These are phyloP conservation scores for Tetragnatha versicolor DNA, from an alignment of 1,140 invertebrate genomes.

Conservation along the genomic window DNA sequence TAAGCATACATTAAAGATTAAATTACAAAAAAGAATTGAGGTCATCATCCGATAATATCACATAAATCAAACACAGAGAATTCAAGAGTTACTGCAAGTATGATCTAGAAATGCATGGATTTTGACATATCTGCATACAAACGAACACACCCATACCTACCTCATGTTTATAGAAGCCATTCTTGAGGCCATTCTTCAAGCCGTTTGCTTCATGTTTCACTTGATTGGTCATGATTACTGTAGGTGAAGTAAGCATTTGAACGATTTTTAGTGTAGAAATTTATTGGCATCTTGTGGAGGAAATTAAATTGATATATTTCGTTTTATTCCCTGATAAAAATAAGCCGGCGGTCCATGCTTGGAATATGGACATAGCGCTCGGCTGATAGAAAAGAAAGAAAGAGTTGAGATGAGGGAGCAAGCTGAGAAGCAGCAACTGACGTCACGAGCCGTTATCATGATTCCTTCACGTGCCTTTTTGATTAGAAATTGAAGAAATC, in stretches of 20 bases:
- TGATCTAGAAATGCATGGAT: conserved; percentile 1
- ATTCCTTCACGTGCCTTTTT: conserved; percentile 3
- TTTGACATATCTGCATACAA: conserved; percentile 50
- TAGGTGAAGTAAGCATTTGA: not conserved
- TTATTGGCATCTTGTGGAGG: conserved; percentile 43
- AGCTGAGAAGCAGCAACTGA: not conserved
- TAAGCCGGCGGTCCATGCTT: conserved; percentile 36
- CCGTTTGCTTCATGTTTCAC: conserved; percentile 44
- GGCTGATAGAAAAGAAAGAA: conserved; percentile 25
- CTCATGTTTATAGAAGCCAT: conserved; percentile 44
- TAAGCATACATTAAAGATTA: too few species aligned
- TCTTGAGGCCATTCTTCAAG: conserved; percentile 37
- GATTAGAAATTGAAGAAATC: too few species aligned
- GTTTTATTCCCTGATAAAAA: conserved; percentile 1
- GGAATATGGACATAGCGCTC: conserved; percentile 22
- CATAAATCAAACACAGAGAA: not conserved
- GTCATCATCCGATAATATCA: too few species aligned
- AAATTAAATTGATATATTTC: conserved; percentile 18
- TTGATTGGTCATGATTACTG: conserved; percentile 46
- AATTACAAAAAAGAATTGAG: too few species aligned
- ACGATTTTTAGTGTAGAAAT: not conserved
- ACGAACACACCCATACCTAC: conserved; percentile 51
- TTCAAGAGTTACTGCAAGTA: not conserved
- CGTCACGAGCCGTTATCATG: not conserved
- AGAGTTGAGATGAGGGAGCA: conserved; percentile 41